Conservation (phyloP, 1,140 invertebrate species). For the Penaeus japonicus region DNA sequence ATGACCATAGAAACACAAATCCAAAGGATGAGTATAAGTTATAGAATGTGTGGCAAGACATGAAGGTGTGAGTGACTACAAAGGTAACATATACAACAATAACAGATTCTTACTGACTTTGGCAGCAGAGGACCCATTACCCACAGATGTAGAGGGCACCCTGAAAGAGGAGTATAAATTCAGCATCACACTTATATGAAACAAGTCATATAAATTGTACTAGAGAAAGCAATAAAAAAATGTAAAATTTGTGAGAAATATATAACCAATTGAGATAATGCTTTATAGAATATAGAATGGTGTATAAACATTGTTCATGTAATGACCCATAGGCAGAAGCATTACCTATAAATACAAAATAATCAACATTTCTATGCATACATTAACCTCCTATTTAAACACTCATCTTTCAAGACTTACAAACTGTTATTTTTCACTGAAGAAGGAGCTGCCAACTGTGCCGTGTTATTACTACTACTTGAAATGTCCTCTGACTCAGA, state of each 20-base stretch:
- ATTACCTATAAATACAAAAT: too few species aligned
- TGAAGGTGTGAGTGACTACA: constrained; percentile 22
- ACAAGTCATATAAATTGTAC: neutral
- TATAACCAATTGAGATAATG: too few species aligned
- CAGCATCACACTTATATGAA: neutral
- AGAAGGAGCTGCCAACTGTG: neutral
- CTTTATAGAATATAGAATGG: too few species aligned
- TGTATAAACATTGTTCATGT: too few species aligned
- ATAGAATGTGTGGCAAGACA: too few species aligned
- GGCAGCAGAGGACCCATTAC: constrained; percentile 81
- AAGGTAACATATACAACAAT: constrained; percentile 30
- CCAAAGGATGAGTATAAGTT: too few species aligned
- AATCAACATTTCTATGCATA: too few species aligned
- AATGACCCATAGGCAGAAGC: too few species aligned
- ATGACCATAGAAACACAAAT: too few species aligned
- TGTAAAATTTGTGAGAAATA: too few species aligned
- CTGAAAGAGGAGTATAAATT: constrained; percentile 57
- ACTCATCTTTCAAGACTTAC: constrained; percentile 15
- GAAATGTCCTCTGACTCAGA: constrained; percentile 49
- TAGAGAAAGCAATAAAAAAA: neutral
- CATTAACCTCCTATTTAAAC: neutral
- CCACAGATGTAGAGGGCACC: constrained; percentile 62
- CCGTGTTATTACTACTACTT: constrained; percentile 10
- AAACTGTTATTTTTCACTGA: constrained; percentile 34
- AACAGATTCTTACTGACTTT: constrained; percentile 88